These are phyloP conservation scores for Sinonovacula constricta DNA, from an alignment of 1,140 invertebrate genomes.

Conservation along the genomic window DNA sequence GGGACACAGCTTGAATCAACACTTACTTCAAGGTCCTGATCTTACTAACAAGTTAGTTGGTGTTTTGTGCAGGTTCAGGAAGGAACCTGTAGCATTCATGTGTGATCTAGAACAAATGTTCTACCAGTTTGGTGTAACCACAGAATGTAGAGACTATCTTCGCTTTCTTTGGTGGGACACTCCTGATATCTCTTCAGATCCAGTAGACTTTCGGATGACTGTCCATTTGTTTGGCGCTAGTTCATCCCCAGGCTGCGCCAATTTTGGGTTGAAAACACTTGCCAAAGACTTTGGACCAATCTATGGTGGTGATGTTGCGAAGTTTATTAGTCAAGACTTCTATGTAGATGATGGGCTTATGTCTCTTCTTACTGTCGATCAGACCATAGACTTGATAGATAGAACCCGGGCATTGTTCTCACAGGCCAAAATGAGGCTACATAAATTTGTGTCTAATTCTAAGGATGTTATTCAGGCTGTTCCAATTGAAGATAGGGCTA, in stretches of 20 bases:
- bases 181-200: slow-evolving; percentile 2
- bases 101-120: too few species aligned
- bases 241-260: slow-evolving; percentile 56
- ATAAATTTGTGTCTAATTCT: slow-evolving; percentile 58
- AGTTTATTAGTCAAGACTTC: slow-evolving; percentile 54
- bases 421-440: slow-evolving; percentile 52
- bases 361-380: slow-evolving; percentile 31
- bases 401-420: slow-evolving; percentile 33
- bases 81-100: too few species aligned
- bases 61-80: too few species aligned
- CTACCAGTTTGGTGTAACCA: too few species aligned
- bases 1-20: too few species aligned
- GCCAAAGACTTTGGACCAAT: slow-evolving; percentile 23
- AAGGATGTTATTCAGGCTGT: slow-evolving; percentile 54
- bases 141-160: slow-evolving; percentile 28
- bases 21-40: too few species aligned
- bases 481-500: slow-evolving; percentile 35
- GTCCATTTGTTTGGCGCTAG: slow-evolving; percentile 53
- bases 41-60: too few species aligned
- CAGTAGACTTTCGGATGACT: slow-evolving; percentile 50
- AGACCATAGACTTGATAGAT: slow-evolving; percentile 52
- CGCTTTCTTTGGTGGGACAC: slow-evolving; percentile 45
- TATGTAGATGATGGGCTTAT: slow-evolving; percentile 65
- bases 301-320: slow-evolving; percentile 7
- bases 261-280: slow-evolving; percentile 51